Percentiles rank a stretch among this genome's conserved stretches.
These are phyloP conservation scores for Ivindomyrus marchei DNA, from an alignment of 2,113 vertebrate genomes.

Conservation along the genomic window DNA sequence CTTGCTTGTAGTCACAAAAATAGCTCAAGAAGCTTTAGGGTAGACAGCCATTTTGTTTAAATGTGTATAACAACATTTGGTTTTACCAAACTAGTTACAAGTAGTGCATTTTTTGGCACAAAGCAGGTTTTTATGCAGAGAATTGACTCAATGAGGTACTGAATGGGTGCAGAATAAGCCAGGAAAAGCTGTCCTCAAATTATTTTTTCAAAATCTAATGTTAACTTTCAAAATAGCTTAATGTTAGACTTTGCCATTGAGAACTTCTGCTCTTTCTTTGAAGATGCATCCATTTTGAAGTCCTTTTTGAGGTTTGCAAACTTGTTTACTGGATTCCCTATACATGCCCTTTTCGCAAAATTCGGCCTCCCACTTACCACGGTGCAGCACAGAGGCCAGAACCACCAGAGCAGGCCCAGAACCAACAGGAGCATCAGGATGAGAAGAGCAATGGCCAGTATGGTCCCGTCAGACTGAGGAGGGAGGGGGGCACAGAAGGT, in stretches of 20 bases:
- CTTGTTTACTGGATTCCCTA: background rate
- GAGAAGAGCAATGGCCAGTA: constrained; percentile 85
- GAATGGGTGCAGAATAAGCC: background rate
- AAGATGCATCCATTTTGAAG: background rate
- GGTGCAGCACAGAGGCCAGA: constrained; percentile 98
- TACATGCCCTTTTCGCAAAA: background rate
- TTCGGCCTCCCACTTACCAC: constrained; percentile 72
- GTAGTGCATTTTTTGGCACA: background rate
- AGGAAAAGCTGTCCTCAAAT: background rate
- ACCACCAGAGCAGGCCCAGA: constrained; percentile 92
- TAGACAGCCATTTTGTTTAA: background rate
- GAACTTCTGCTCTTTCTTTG: background rate
- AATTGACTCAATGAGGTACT: background rate
- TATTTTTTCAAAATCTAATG: background rate
- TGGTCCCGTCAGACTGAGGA: constrained; percentile 86
- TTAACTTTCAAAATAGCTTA: background rate
- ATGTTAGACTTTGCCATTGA: background rate
- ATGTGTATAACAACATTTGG: background rate
- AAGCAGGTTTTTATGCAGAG: background rate
- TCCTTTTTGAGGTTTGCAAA: background rate
- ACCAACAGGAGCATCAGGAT: constrained; percentile 86
- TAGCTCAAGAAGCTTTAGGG: background rate
- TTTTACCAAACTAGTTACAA: background rate
- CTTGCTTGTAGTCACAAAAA: background rate
- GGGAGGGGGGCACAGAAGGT: background rate